Percentiles rank a stretch among this genome's conserved stretches.
Conservation (phyloP, 2,113 vertebrate genomes). For the Elanus axillaris region DNA sequence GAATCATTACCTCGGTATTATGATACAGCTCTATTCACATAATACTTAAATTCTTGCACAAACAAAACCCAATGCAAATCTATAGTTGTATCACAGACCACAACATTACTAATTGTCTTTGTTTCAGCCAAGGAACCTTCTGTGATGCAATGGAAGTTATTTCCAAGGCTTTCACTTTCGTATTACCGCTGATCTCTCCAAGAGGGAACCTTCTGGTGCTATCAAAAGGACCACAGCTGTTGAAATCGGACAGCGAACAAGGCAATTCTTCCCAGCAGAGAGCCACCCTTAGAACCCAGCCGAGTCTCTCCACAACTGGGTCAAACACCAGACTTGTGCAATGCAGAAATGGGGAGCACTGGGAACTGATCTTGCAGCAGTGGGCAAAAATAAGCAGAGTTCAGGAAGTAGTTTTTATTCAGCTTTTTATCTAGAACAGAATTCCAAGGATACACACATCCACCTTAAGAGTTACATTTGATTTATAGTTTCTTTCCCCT, state of each 20-base stretch:
- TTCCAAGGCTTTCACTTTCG: background rate
- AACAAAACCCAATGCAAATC: background rate
- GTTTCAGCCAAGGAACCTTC: background rate
- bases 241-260: rapidly evolving
- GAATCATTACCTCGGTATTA: background rate
- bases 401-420: background rate
- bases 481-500: background rate
- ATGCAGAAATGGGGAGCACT: rapidly evolving
- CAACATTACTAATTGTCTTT: too few relatives aligned
- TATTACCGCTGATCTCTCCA: rapidly evolving
- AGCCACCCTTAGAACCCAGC: rapidly evolving
- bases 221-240: rapidly evolving
- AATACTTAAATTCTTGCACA: background rate
- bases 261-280: background rate
- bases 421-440: background rate
- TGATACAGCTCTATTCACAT: rapidly evolving
- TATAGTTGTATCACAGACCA: background rate
- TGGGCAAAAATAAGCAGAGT: background rate
- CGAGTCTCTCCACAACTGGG: background rate
- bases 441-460: background rate
- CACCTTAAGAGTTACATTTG: background rate
- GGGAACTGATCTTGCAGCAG: background rate
- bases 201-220: background rate
- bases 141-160: background rate
- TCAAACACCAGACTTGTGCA: background rate